A percentile compares a stretch with the other conserved stretches of the same genome.
Evolutionary conservation across 1,140 invertebrate species (phyloP).

Genomic region (Drosophila navojoa): DNA sequence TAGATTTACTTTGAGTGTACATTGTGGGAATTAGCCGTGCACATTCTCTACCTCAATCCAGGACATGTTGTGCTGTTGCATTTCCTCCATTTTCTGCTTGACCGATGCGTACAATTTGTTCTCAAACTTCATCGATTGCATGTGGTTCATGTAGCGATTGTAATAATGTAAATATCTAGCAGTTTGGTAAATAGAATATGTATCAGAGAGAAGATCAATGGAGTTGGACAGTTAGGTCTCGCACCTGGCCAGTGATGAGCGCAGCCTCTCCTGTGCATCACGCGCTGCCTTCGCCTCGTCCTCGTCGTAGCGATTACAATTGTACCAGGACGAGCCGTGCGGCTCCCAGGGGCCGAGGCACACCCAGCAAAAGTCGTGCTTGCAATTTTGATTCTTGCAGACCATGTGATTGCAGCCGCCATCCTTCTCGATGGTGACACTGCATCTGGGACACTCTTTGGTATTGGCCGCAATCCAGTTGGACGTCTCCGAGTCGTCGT

Average conservation of each 20-base stretch:
- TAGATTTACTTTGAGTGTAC: not conserved
- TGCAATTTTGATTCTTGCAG: conserved; percentile 99
- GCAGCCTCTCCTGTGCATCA: conserved; percentile 97
- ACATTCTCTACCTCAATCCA: conserved; percentile 94
- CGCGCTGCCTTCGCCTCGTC: conserved; percentile 97
- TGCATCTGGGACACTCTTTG: conserved; percentile 99
- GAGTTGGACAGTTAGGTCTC: not conserved
- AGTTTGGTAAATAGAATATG: not conserved
- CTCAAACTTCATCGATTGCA: conserved; percentile 99
- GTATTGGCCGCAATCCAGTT: conserved; percentile 99
- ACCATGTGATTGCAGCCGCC: conserved; percentile 99
- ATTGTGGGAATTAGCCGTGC: not conserved
- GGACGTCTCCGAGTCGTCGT: conserved; percentile 99
- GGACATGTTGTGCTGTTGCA: conserved; percentile 99
- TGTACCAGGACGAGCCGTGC: conserved; percentile 99
- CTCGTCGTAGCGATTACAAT: conserved; percentile 99
- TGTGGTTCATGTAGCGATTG: conserved; percentile 99
- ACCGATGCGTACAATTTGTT: conserved; percentile 97
- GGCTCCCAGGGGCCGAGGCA: conserved; percentile 99
- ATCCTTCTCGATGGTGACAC: conserved; percentile 99
- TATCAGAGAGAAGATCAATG: not conserved
- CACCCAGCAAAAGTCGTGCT: conserved; percentile 99
- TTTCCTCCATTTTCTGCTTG: conserved; percentile 99
- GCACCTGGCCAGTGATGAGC: conserved; percentile 89
- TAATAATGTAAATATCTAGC: conserved; percentile 98